A percentile compares a stretch with the other conserved stretches of the same genome.
Evolutionary conservation across 2,888 invertebrate species (phyloP).

Genomic region (Eilema griseolum): DNA sequence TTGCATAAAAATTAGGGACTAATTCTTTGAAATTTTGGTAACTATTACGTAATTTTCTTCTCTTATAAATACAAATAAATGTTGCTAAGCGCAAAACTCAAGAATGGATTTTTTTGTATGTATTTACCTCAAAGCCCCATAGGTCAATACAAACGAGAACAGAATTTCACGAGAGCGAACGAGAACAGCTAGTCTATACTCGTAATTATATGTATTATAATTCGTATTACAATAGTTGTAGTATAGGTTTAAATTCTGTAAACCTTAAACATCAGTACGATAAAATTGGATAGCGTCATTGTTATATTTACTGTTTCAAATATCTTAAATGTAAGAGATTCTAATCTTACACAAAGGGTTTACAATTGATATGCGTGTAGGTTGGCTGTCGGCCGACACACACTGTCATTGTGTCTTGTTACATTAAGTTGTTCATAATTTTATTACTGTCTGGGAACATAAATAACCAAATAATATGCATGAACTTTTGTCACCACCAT

Average conservation of each 20-base stretch:
- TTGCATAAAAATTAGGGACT: too few species aligned
- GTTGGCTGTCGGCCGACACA: slow-evolving; percentile 32
- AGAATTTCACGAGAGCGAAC: background rate
- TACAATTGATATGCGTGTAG: slow-evolving; percentile 33
- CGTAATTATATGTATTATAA: too few species aligned
- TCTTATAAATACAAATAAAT: too few species aligned
- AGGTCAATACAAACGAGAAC: background rate
- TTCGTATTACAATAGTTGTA: too few species aligned
- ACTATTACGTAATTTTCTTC: too few species aligned
- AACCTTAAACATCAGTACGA: too few species aligned
- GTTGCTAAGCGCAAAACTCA: too few species aligned
- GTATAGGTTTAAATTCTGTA: too few species aligned
- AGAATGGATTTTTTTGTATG: too few species aligned
- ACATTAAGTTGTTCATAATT: slow-evolving; percentile 18
- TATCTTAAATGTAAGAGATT: background rate
- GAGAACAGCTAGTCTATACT: too few species aligned
- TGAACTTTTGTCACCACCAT: background rate
- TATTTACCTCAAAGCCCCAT: too few species aligned
- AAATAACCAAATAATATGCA: slow-evolving; percentile 14
- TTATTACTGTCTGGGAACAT: slow-evolving; percentile 11
- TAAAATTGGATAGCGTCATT: background rate
- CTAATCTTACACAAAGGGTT: slow-evolving; percentile 25
- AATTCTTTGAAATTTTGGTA: too few species aligned
- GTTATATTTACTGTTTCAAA: background rate
- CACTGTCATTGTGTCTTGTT: slow-evolving; percentile 7